phyloP scores from a whole-genome alignment of 1,140 invertebrate genomes.

The Heterodera carotae region DNA sequence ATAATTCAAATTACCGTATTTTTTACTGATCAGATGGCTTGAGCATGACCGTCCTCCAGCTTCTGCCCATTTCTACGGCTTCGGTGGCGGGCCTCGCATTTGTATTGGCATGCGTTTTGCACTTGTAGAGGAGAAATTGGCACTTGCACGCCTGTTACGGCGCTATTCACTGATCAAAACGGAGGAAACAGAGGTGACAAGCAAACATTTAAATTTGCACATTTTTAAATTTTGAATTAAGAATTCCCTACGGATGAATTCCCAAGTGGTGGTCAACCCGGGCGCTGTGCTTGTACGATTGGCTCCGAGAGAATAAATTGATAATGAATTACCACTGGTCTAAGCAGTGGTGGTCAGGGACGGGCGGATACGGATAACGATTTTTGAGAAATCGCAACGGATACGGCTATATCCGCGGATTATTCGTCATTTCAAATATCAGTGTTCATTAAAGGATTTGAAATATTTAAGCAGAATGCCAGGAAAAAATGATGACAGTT shows the following conservation, averaged over 20 bases:
- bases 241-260: not conserved
- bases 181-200: slow-evolving; percentile 9
- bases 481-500: too few species aligned
- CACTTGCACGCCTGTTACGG: slow-evolving; percentile 65
- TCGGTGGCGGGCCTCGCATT: slow-evolving; percentile 69
- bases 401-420: too few species aligned
- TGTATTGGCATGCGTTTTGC: slow-evolving; percentile 74
- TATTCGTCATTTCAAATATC: too few species aligned
- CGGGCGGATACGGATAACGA: too few species aligned
- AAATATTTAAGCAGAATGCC: too few species aligned
- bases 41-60: not conserved
- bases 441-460: too few species aligned
- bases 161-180: slow-evolving; percentile 35
- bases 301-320: slow-evolving; percentile 12
- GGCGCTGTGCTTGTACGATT: slow-evolving; percentile 10
- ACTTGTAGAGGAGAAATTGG: slow-evolving; percentile 73
- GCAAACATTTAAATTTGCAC: not conserved
- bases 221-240: slow-evolving; percentile 3
- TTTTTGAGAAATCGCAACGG: too few species aligned
- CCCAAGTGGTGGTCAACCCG: slow-evolving; percentile 18
- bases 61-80: slow-evolving; percentile 67
- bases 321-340: too few species aligned
- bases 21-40: slow-evolving; percentile 17
- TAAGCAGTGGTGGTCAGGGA: too few species aligned
- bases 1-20: not conserved